phyloP scores from a whole-genome alignment of 2,113 vertebrate species.

The Pachyramphus minor region DNA sequence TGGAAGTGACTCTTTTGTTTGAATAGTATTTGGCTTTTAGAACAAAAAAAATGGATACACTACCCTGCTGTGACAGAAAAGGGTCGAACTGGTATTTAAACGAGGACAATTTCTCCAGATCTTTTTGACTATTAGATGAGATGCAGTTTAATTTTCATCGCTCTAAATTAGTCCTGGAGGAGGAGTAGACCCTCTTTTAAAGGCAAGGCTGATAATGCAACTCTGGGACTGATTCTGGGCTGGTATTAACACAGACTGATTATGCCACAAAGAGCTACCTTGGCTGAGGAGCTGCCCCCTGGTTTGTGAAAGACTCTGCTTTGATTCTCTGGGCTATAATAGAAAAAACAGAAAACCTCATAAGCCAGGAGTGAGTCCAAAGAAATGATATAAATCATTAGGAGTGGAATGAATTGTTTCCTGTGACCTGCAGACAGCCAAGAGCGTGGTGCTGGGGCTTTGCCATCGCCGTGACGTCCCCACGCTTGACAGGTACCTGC shows the following conservation, averaged over 20 bases:
- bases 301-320: background rate
- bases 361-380: background rate
- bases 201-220: slow-evolving; percentile 11
- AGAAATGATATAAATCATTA: slow-evolving; percentile 23
- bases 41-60: background rate
- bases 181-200: slow-evolving; percentile 16
- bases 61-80: slow-evolving; percentile 60
- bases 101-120: slow-evolving; percentile 33
- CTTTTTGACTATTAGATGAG: slow-evolving; percentile 49
- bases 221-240: background rate
- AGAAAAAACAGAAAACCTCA: background rate
- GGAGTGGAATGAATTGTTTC: slow-evolving; percentile 17
- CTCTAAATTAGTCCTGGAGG: slow-evolving; percentile 40
- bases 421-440: background rate
- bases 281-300: background rate
- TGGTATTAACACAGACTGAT: background rate
- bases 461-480: background rate
- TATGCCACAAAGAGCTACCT: background rate
- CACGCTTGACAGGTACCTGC: background rate
- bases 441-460: background rate
- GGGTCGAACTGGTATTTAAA: slow-evolving; percentile 41
- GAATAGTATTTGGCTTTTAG: slow-evolving; percentile 55
- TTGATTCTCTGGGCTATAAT: background rate
- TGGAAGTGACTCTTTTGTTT: slow-evolving; percentile 47
- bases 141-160: slow-evolving; percentile 56